Evolutionary conservation across 2,797 vertebrate species (phyloP).

Genomic region (Cichlasoma orientale): DNA sequence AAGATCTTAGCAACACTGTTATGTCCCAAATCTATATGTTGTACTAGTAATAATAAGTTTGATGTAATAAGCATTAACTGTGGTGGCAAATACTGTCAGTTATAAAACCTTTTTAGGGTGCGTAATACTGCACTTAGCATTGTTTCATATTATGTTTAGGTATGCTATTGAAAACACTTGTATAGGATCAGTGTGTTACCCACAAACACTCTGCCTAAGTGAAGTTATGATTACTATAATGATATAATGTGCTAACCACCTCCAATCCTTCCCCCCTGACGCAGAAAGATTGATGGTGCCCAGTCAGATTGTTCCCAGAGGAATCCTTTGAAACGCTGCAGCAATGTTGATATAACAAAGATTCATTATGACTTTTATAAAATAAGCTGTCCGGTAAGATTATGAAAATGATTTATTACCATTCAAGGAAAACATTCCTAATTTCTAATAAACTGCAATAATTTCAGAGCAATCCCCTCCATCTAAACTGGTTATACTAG

Average conservation of each 20-base stretch:
- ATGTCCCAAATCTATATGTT: background rate
- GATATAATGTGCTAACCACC: conserved; percentile 72
- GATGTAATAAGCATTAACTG: background rate
- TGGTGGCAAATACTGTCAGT: background rate
- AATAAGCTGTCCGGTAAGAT: conserved; percentile 56
- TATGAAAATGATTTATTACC: conserved; percentile 62
- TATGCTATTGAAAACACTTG: conserved; percentile 47
- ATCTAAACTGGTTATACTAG: conserved; percentile 47
- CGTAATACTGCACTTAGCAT: background rate
- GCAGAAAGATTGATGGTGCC: conserved; percentile 64
- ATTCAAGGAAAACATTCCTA: conserved; percentile 52
- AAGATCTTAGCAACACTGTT: background rate
- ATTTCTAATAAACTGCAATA: conserved; percentile 64
- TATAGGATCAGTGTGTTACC: conserved; percentile 50
- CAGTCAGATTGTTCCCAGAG: conserved; percentile 51
- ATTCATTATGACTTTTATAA: conserved; percentile 67
- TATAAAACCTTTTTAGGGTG: conserved; percentile 8
- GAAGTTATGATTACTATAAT: conserved; percentile 69
- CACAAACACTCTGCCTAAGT: conserved; percentile 56
- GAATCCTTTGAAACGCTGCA: conserved; percentile 54
- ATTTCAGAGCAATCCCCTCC: conserved; percentile 50
- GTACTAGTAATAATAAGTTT: background rate
- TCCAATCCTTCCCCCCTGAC: conserved; percentile 50
- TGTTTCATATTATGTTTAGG: conserved; percentile 12
- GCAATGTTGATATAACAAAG: conserved; percentile 69